A percentile compares a stretch with the other conserved stretches of the same genome.
Evolutionary conservation across 2,888 invertebrate genomes (phyloP).

Genomic region (Andrena minutula): DNA sequence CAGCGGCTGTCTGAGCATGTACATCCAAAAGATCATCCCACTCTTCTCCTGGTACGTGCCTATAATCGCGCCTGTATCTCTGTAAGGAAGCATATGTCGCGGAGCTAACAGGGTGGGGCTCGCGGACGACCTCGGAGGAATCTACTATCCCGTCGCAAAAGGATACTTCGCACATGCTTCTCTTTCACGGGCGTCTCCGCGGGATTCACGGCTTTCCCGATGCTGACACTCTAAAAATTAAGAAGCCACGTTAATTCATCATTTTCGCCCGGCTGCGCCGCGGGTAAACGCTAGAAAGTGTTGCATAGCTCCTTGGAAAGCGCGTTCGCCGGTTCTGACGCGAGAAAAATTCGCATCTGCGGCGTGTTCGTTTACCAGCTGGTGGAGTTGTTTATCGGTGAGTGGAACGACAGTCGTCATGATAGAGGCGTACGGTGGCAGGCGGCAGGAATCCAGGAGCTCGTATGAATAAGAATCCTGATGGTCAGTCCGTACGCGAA

Average conservation of each 20-base stretch:
- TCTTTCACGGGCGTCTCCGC: slow-evolving; percentile 98
- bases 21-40: slow-evolving; percentile 95
- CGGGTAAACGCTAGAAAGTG: slow-evolving; percentile 5
- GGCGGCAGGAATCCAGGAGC: slow-evolving; percentile 66
- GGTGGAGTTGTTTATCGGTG: slow-evolving; percentile 87
- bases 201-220: slow-evolving; percentile 97
- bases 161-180: slow-evolving; percentile 96
- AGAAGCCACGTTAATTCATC: slow-evolving; percentile 2
- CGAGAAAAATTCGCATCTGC: neutral
- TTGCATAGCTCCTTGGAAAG: slow-evolving; percentile 16
- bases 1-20: slow-evolving; percentile 90
- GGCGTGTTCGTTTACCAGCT: slow-evolving; percentile 71
- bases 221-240: slow-evolving; percentile 90
- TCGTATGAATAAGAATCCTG: slow-evolving; percentile 53
- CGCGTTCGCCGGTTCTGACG: neutral
- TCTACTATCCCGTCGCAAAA: slow-evolving; percentile 72
- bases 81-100: slow-evolving; percentile 55
- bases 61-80: slow-evolving; percentile 91
- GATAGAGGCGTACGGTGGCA: slow-evolving; percentile 76
- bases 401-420: slow-evolving; percentile 81
- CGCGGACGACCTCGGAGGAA: neutral
- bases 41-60: slow-evolving; percentile 97
- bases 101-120: neutral
- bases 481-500: slow-evolving; percentile 49
- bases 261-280: slow-evolving; percentile 26